phyloP scores from a whole-genome alignment of 2,888 invertebrate genomes.

The Callimorpha dominula region DNA sequence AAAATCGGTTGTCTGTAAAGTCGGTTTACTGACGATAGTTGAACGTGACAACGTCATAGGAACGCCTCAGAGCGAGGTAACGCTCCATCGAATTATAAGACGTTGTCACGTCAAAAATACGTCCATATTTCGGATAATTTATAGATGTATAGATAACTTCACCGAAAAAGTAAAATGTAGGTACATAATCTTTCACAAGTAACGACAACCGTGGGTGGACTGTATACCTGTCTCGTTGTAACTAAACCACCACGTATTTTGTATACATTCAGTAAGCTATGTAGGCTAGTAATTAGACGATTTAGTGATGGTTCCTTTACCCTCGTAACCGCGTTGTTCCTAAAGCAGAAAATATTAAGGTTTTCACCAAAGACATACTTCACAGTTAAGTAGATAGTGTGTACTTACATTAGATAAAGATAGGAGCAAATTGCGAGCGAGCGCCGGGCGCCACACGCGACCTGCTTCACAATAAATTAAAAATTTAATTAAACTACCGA shows the following conservation, averaged over 20 bases:
- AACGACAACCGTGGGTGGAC: neutral
- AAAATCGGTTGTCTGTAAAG: too few relatives aligned
- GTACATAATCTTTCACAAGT: neutral
- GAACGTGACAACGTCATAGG: too few relatives aligned
- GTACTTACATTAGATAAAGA: conserved; percentile 58
- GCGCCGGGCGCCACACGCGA: conserved; percentile 65
- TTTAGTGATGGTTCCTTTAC: neutral
- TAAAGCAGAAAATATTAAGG: conserved; percentile 5
- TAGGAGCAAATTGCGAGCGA: conserved; percentile 66
- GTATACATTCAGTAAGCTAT: neutral
- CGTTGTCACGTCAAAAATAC: too few relatives aligned
- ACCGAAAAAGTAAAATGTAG: neutral
- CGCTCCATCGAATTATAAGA: too few relatives aligned
- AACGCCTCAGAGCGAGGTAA: too few relatives aligned
- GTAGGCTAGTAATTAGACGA: neutral
- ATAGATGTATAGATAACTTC: neutral
- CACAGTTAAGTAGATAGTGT: conserved; percentile 46
- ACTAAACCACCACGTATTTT: neutral
- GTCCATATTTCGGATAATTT: neutral
- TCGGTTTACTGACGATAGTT: too few relatives aligned
- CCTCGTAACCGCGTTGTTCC: neutral
- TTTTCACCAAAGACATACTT: conserved; percentile 34
- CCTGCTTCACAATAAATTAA: conserved; percentile 79
- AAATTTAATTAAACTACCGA: conserved; percentile 82
- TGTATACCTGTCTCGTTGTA: neutral